Base-by-base conservation (phyloP, 1,140 invertebrate genomes). In the Hylyphantes graminicola region DNA sequence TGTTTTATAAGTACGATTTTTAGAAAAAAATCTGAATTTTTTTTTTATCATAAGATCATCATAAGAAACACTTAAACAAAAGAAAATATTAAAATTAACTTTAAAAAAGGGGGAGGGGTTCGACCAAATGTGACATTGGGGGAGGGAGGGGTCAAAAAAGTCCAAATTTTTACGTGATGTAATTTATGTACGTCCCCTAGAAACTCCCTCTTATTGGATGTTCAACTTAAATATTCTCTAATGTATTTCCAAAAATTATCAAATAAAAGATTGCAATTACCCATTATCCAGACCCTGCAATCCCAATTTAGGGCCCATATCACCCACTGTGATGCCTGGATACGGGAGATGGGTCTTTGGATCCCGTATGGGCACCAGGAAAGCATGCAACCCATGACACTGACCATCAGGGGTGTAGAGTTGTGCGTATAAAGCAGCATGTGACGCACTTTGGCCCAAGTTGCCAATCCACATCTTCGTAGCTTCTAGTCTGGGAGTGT, bases 401-500 rank as follows among this genome's bases (percentile, higher is more conserved):
- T 91, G 88, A 0, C 93, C 93, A 90, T 97, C 95, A 0, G 92
- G 91, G 6, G 95, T 95, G 87, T 94, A 93, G 54, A 98, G 90
- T 90, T 98, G 95, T 5, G 97, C 97, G 91, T 96, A 98, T 7
- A 97, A 91, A 72, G 97, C 89, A 1, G 94, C 95, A 88, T 97
- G 94, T 0, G 96, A 97, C 77, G 95, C 94, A 50, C 93, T 94
- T 92, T 97, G 94, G 82, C 94, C 94, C 90, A 97, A 91, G 90
- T 95, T 95, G 87, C 96, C 96, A 87, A 94, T 92, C 97, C 97
- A 99, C 90, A 96, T 97, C 92, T 99, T 99, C 64, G 96, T 95
- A 48, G 96, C 95, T 90, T 97, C 94, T 91, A 98, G 95, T 90
- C 97, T 95, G 0, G 97, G 96, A 0, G 97, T 96, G 88, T 98